Base-by-base conservation (phyloP, 2,888 invertebrate species). In the Pilophorus perplexus region DNA sequence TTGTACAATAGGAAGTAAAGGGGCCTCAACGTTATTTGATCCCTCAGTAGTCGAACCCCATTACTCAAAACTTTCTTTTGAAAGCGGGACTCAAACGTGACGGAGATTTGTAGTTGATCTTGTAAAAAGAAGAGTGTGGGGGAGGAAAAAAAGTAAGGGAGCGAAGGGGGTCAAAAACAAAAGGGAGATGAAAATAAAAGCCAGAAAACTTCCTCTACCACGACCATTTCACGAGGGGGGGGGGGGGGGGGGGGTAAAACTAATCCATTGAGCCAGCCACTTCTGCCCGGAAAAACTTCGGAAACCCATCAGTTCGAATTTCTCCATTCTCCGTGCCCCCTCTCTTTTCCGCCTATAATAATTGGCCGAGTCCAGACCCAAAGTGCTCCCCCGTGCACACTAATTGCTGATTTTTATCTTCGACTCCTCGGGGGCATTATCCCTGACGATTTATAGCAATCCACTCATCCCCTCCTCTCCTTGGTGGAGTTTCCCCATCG, bases 321-420 rank as follows among this genome's bases (percentile, higher is more conserved):
- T 22, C 44, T 14, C 10, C 42, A 42, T 16, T 44, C 5, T 10
- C 28, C 28, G n/a, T 3, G 4, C 52, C 2, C 2, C 14, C 50
- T 14, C 27, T 27, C 12, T 14, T 5, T 28, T 14, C 6, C 52
- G n/a, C 18, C 33, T 28, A 18, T 28, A 52, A 52, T 52, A 52
- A 52, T 52, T 52, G 52, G 52, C 28, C 25, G 52, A 18, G 52
- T 25, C 28, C 52, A 5, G 8, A 28, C 18, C 33, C 28, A 52
- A n/a, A 52, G 52, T 52, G 52, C 52, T 52, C 52, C 52, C 52
- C 52, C 33, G 52, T 52, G 52, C 52, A 27, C 52, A 52, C 52
- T 52, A 52, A 52, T 52, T 52, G 52, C 52, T 52, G 52, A 52
- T 52, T 52, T 52, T 52, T 52, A 52, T 52, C 52, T 52, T 10